These are phyloP conservation scores for Syngnathus scovelli DNA, from an alignment of 2,113 vertebrate species.

Conservation along the genomic window DNA sequence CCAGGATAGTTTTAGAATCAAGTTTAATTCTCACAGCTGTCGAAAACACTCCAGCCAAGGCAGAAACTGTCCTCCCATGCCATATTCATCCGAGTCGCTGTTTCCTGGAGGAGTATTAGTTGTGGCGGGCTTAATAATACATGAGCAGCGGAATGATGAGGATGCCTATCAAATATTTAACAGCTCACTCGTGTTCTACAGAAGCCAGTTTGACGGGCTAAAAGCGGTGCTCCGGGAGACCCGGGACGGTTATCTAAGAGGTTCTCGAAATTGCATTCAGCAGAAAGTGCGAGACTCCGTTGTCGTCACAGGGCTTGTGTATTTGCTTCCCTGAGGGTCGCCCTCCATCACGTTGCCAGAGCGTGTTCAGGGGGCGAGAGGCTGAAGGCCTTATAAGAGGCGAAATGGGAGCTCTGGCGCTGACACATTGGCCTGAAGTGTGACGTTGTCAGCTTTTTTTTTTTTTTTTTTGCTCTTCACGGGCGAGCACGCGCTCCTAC, in stretches of 20 bases:
- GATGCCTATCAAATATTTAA: conserved; percentile 62
- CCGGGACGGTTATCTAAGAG: conserved; percentile 19
- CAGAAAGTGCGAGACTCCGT: conserved; percentile 9
- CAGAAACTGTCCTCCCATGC: conserved; percentile 16
- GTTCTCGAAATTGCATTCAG: conserved; percentile 14
- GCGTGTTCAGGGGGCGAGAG: conserved; percentile 24
- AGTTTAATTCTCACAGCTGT: background rate
- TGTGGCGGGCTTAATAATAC: conserved; percentile 52
- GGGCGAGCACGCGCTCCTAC: conserved; percentile 38
- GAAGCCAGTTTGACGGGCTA: conserved; percentile 27
- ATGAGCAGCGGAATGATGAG: conserved; percentile 56
- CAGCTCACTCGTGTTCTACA: conserved; percentile 53
- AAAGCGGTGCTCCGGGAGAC: conserved; percentile 25
- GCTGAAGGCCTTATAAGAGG: conserved; percentile 57
- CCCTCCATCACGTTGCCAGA: conserved; percentile 38
- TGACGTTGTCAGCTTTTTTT: conserved; percentile 23
- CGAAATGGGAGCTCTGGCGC: conserved; percentile 36
- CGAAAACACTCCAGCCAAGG: background rate
- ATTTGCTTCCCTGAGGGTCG: background rate
- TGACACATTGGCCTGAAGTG: conserved; percentile 39
- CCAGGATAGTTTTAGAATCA: background rate
- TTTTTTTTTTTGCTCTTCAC: background rate
- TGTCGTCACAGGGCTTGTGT: conserved; percentile 1
- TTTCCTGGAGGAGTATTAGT: conserved; percentile 49
- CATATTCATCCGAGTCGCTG: conserved; percentile 28